Conservation (phyloP, 2,888 invertebrate genomes). For the Ametastegia equiseti region DNA sequence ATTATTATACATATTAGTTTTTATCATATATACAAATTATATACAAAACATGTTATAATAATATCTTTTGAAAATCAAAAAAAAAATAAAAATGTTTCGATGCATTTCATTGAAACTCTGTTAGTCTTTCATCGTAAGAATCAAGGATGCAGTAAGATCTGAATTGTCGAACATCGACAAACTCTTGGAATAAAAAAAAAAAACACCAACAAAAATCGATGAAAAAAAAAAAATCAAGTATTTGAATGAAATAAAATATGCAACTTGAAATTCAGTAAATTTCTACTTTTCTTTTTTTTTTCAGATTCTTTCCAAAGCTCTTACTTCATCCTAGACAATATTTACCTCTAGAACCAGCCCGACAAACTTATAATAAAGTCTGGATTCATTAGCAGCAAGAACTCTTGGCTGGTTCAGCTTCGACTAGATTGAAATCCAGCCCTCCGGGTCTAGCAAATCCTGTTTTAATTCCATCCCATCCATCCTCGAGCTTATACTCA, state of each 20-base stretch:
- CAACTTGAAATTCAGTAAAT: neutral
- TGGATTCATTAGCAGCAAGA: constrained; percentile 86
- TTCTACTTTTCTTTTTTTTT: no score
- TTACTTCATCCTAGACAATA: neutral
- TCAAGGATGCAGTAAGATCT: neutral
- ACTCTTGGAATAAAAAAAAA: neutral
- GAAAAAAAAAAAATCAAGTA: neutral
- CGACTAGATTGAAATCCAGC: constrained; percentile 90
- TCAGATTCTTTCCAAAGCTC: neutral
- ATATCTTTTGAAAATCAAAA: neutral
- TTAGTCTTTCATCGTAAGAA: constrained; percentile 7
- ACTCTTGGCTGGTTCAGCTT: constrained; percentile 93
- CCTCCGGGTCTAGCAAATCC: constrained; percentile 91
- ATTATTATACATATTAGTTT: constrained; percentile 43
- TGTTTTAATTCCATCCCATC: constrained; percentile 98
- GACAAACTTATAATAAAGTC: neutral
- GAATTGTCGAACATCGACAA: neutral
- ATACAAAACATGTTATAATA: constrained; percentile 53
- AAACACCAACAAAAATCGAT: neutral
- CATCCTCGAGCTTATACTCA: constrained; percentile 95
- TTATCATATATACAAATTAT: constrained; percentile 62
- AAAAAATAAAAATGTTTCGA: constrained; percentile 26
- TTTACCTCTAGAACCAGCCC: neutral
- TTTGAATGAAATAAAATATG: neutral
- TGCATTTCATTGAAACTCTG: constrained; percentile 8